Percentiles rank a stretch among this genome's conserved stretches.
These are phyloP conservation scores for Malthinus flaveolus DNA, from an alignment of 2,888 invertebrate genomes.

Conservation along the genomic window DNA sequence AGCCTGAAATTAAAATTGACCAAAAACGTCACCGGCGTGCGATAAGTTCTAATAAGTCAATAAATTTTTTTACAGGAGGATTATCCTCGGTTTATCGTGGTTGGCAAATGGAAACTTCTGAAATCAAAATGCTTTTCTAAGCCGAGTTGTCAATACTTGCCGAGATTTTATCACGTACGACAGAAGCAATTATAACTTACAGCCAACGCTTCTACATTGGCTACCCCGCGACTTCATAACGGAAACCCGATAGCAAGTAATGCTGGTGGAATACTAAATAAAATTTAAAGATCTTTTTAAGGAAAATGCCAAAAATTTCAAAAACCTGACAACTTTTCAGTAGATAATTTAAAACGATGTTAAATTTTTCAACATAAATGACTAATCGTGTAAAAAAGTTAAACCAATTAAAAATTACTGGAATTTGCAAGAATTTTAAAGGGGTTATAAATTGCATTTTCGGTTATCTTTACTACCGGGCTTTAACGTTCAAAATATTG, in stretches of 20 bases:
- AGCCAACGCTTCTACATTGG: constrained; percentile 29
- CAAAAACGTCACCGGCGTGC: no score
- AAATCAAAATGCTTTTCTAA: background rate
- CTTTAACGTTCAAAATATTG: constrained; percentile 3
- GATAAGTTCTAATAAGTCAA: no score
- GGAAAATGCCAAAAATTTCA: background rate
- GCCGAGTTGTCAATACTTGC: constrained; percentile 2
- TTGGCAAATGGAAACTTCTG: background rate
- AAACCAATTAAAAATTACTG: constrained; percentile 13
- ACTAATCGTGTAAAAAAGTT: constrained; percentile 8
- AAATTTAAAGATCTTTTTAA: background rate
- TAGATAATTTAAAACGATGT: background rate
- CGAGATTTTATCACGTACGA: constrained; percentile 34
- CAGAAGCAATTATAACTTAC: constrained; percentile 38
- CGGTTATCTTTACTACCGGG: constrained; percentile 3
- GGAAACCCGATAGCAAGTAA: constrained; percentile 25
- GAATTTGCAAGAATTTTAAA: constrained; percentile 12
- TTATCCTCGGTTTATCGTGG: background rate
- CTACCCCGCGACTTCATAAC: constrained; percentile 14
- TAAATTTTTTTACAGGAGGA: no score
- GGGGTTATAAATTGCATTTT: constrained; percentile 13
- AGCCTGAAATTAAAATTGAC: no score
- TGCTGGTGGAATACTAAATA: constrained; percentile 22
- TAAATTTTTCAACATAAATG: no score
- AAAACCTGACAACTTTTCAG: background rate